Conservation (phyloP, 2,113 vertebrate species). For the Polypterus bichir region DNA sequence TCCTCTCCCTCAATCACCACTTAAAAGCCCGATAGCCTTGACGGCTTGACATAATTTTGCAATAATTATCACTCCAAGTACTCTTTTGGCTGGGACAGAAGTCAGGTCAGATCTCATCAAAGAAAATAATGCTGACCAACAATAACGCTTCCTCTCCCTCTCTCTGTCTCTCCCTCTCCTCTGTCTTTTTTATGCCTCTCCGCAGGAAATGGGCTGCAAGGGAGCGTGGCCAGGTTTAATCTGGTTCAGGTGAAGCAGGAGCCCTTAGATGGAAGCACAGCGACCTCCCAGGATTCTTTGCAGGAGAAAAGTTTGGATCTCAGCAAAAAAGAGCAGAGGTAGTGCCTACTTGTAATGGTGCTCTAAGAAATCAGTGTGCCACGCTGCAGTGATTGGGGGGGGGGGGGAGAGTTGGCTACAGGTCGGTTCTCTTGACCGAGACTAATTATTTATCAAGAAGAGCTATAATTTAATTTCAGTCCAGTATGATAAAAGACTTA, state of each 20-base stretch:
- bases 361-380: no score
- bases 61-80: constrained; percentile 96
- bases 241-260: constrained; percentile 79
- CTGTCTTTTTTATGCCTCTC: constrained; percentile 28
- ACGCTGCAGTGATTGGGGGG: constrained; percentile 21
- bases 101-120: constrained; percentile 83
- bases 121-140: constrained; percentile 76
- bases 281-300: constrained; percentile 54
- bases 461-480: no score
- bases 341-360: constrained; percentile 4
- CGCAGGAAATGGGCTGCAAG: constrained; percentile 71
- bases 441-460: no score
- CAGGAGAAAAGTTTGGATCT: constrained; percentile 90
- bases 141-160: constrained; percentile 49
- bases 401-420: constrained; percentile 3
- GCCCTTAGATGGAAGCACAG: constrained; percentile 41
- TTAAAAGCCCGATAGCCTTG: constrained; percentile 73
- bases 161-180: not conserved
- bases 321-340: constrained; percentile 85
- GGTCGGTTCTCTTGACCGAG: no score
- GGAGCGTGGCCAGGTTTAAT: constrained; percentile 58
- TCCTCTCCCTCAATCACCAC: constrained; percentile 62
- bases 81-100: constrained; percentile 67
- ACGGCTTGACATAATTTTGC: constrained; percentile 93
- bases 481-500: no score